These are phyloP conservation scores for Ciconia maguari DNA, from an alignment of 2,113 vertebrate genomes.

Conservation along the genomic window DNA sequence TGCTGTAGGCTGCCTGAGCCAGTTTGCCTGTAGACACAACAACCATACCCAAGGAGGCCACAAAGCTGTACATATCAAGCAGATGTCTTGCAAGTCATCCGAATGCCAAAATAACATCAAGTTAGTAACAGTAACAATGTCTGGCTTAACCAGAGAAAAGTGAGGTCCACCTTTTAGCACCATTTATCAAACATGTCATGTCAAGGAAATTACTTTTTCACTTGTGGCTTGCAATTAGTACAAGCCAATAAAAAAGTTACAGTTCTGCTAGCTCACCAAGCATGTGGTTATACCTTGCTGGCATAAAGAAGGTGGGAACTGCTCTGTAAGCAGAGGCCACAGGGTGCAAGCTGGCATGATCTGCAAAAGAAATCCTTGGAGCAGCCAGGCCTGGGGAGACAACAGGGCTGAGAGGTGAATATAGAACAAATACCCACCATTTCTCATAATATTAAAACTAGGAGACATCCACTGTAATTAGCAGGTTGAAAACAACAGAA, in stretches of 20 bases:
- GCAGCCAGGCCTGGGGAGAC: neutral
- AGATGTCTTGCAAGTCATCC: neutral
- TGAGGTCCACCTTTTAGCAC: neutral
- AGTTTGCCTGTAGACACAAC: neutral
- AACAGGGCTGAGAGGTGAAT: neutral
- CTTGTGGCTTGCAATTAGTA: slow-evolving; percentile 15
- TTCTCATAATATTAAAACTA: neutral
- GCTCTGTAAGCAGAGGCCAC: slow-evolving; percentile 8
- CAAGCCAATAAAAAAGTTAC: slow-evolving; percentile 3
- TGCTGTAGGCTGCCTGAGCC: neutral
- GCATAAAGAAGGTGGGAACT: slow-evolving; percentile 16
- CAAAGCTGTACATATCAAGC: neutral
- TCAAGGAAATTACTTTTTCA: slow-evolving; percentile 21
- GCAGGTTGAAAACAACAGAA: neutral
- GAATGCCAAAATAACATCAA: neutral
- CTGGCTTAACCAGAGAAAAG: neutral
- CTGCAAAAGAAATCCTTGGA: neutral
- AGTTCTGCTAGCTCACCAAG: slow-evolving; percentile 46
- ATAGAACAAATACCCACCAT: neutral
- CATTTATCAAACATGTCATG: neutral
- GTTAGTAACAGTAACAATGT: neutral
- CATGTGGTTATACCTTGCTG: neutral
- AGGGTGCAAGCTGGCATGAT: neutral
- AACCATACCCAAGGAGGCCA: neutral
- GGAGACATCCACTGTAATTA: neutral